These are phyloP conservation scores for Cavia porcellus DNA, from an alignment of 2,113 vertebrate genomes.

Conservation along the genomic window DNA sequence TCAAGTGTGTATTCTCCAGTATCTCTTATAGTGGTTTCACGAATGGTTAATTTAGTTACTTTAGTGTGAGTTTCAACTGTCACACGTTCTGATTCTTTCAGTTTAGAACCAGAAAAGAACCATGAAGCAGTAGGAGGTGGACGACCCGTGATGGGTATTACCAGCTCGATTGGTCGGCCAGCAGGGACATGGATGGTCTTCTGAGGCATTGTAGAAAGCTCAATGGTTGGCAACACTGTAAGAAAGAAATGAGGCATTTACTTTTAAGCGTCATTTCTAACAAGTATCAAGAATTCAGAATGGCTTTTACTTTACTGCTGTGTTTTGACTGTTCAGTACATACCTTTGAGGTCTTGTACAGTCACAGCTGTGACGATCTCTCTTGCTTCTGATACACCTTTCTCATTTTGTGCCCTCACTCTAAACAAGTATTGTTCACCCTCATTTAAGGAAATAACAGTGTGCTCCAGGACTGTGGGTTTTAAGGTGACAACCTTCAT, in stretches of 20 bases:
- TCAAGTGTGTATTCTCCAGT: slow-evolving; percentile 95
- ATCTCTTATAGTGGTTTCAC: slow-evolving; percentile 95
- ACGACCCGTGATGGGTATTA: slow-evolving; percentile 94
- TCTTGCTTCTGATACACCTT: slow-evolving; percentile 94
- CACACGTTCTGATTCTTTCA: slow-evolving; percentile 94
- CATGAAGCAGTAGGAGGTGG: slow-evolving; percentile 95
- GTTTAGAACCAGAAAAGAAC: slow-evolving; percentile 94
- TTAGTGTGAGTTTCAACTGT: slow-evolving; percentile 94
- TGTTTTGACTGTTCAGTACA: slow-evolving; percentile 51
- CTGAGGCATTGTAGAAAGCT: slow-evolving; percentile 95
- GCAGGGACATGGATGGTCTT: slow-evolving; percentile 94
- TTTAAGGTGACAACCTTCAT: slow-evolving; percentile 97
- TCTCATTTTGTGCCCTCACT: slow-evolving; percentile 95
- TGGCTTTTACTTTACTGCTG: background rate
- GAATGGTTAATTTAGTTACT: slow-evolving; percentile 93
- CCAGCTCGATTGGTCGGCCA: slow-evolving; percentile 95
- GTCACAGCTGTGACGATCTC: slow-evolving; percentile 95
- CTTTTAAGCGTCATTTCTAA: slow-evolving; percentile 54
- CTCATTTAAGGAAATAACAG: slow-evolving; percentile 96
- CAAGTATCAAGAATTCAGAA: background rate
- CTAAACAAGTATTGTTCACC: slow-evolving; percentile 97
- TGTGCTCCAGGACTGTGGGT: slow-evolving; percentile 93
- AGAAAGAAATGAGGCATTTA: slow-evolving; percentile 72
- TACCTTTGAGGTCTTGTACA: slow-evolving; percentile 97
- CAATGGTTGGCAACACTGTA: slow-evolving; percentile 95